These are phyloP conservation scores for Prunella himalayana DNA, from an alignment of 2,113 vertebrate species.

Conservation along the genomic window DNA sequence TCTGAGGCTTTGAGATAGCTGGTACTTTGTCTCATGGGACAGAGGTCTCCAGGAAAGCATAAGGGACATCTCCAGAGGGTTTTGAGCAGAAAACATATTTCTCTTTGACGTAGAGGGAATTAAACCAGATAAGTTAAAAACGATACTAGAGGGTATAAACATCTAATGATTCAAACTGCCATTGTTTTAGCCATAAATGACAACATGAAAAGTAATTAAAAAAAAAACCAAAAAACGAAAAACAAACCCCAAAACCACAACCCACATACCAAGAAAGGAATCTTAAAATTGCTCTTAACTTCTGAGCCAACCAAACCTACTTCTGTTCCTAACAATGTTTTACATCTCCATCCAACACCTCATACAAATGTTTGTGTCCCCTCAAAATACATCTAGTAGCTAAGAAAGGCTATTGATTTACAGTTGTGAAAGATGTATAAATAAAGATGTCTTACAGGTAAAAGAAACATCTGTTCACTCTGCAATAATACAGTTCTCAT, in stretches of 20 bases:
- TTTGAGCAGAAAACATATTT: not conserved
- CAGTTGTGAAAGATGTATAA: not conserved
- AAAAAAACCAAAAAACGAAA: fast-evolving
- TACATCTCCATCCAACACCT: not conserved
- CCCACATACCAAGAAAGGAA: not conserved
- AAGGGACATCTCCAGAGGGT: not conserved
- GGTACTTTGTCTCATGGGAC: not conserved
- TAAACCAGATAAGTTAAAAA: not conserved
- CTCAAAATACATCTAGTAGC: not conserved
- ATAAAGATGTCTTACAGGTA: not conserved
- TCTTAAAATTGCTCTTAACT: not conserved
- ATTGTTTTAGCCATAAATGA: not conserved
- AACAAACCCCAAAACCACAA: not conserved
- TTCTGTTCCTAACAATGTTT: not conserved
- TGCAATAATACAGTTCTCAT: not conserved
- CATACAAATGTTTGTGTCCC: not conserved
- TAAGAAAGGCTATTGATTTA: not conserved
- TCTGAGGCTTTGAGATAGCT: not conserved
- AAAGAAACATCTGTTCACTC: not conserved
- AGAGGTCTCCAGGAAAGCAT: not conserved
- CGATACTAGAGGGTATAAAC: not conserved
- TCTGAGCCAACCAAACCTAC: not conserved
- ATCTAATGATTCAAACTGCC: not conserved
- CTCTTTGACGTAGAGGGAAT: not conserved
- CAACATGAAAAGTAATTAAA: not conserved